These are phyloP conservation scores for Poeciliopsis prolifica DNA, from an alignment of 2,113 vertebrate genomes.

Conservation along the genomic window DNA sequence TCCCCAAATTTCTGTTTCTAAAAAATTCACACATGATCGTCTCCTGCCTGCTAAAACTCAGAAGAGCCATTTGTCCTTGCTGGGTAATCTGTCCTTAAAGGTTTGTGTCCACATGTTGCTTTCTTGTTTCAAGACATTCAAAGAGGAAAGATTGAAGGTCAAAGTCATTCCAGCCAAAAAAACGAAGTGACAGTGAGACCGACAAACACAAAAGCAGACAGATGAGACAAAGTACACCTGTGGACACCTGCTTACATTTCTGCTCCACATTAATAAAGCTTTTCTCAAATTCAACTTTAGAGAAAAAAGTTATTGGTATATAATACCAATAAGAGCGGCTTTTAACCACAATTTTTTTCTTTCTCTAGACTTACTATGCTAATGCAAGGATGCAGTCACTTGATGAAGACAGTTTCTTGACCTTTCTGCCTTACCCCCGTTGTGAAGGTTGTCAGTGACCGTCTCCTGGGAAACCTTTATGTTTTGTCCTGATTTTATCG, in stretches of 20 bases:
- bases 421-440: no score
- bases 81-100: constrained; percentile 6
- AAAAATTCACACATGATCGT: constrained; percentile 24
- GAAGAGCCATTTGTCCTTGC: constrained; percentile 37
- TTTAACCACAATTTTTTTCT: no score
- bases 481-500: no score
- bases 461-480: no score
- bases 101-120: not conserved
- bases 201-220: constrained; percentile 14
- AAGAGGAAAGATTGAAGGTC: not conserved
- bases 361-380: no score
- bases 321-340: no score
- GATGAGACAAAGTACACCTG: constrained; percentile 24
- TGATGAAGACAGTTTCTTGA: no score
- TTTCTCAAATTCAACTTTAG: not conserved
- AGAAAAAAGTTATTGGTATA: no score
- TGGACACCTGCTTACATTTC: constrained; percentile 31
- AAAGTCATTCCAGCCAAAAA: not conserved
- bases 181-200: constrained; percentile 8
- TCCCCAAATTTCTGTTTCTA: constrained; percentile 3
- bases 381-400: no score
- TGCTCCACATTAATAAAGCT: not conserved
- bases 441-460: no score
- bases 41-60: constrained; percentile 33
- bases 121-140: constrained; percentile 15